Evolutionary conservation across 2,113 vertebrate species (phyloP).

Genomic region (Arvicanthis niloticus): DNA sequence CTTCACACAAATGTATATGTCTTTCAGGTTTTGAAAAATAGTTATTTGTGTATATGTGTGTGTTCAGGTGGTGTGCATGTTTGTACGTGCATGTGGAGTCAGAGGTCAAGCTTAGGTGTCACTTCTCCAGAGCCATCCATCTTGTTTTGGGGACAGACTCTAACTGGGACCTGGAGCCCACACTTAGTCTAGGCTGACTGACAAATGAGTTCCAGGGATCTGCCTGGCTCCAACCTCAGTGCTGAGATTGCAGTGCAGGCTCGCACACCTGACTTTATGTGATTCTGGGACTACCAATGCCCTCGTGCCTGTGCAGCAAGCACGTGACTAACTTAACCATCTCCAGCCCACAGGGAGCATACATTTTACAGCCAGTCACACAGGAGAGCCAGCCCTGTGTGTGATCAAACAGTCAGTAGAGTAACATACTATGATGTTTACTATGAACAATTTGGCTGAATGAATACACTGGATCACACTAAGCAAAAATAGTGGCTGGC

Average conservation of each 20-base stretch:
- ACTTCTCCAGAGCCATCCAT: not conserved
- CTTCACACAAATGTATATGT: not conserved
- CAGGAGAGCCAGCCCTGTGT: not conserved
- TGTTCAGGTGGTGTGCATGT: not conserved
- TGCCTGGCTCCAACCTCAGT: not conserved
- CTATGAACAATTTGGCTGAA: not conserved
- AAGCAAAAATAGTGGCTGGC: not conserved
- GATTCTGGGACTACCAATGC: no score
- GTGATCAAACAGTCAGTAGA: not conserved
- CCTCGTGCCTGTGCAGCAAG: not conserved
- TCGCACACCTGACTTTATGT: not conserved
- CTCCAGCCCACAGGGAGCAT: not conserved
- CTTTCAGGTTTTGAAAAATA: slow-evolving; percentile 26
- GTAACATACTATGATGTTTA: not conserved
- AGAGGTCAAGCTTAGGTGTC: not conserved
- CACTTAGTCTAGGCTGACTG: not conserved
- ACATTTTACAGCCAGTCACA: not conserved
- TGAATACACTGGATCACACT: not conserved
- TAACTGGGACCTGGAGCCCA: no score
- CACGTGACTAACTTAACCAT: not conserved
- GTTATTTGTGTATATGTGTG: not conserved
- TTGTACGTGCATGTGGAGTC: not conserved
- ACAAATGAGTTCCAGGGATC: no score
- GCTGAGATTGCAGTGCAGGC: not conserved
- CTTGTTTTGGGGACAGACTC: not conserved